Evolutionary conservation across 2,113 vertebrate genomes (phyloP).

Genomic region (Cyrtonyx montezumae): DNA sequence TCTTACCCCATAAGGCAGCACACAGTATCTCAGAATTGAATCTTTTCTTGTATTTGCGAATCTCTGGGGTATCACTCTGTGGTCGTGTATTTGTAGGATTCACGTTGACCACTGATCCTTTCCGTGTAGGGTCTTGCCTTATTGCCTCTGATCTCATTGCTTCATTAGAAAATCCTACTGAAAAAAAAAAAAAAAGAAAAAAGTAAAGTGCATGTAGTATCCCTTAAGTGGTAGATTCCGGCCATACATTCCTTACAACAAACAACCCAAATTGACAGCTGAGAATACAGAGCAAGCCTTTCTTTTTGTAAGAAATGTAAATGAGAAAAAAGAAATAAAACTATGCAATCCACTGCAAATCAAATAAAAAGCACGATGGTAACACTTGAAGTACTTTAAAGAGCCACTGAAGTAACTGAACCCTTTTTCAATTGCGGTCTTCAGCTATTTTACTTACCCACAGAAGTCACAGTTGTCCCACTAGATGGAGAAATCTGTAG

Average conservation of each 20-base stretch:
- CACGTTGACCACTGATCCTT: constrained; percentile 98
- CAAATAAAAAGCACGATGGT: constrained; percentile 34
- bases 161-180: constrained; percentile 92
- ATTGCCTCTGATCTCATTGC: constrained; percentile 93
- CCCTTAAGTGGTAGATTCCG: neutral
- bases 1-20: constrained; percentile 96
- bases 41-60: constrained; percentile 99
- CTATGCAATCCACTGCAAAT: constrained; percentile 44
- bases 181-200: constrained; percentile 65
- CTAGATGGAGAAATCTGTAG: constrained; percentile 98
- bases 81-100: constrained; percentile 98
- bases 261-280: neutral
- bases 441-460: constrained; percentile 84
- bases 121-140: constrained; percentile 93
- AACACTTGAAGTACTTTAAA: neutral
- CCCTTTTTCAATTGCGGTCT: neutral
- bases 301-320: constrained; percentile 52
- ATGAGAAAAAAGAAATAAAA: constrained; percentile 59
- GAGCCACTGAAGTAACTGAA: constrained; percentile 22
- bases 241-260: neutral
- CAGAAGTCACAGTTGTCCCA: constrained; percentile 94
- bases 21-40: constrained; percentile 99
- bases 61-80: constrained; percentile 97
- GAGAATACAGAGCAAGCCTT: neutral
- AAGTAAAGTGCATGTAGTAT: constrained; percentile 37